Conservation (phyloP, 2,797 vertebrate genomes). For the Sebastes iracundus region DNA sequence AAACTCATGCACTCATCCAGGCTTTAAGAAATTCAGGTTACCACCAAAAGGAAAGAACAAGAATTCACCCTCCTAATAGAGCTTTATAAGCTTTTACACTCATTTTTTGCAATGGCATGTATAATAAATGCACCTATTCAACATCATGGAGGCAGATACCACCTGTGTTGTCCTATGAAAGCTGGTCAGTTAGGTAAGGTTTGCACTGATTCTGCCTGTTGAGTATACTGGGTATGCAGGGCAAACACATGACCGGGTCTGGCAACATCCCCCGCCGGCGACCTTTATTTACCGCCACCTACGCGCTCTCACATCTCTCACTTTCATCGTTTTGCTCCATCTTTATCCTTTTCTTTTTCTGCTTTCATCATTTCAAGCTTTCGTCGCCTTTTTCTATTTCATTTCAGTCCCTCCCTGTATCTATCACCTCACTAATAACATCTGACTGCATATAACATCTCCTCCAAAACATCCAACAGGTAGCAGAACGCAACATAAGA, state of each 20-base stretch:
- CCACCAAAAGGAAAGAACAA: background rate
- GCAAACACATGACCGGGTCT: conserved; percentile 23
- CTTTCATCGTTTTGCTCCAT: conserved; percentile 18
- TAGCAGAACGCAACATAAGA: background rate
- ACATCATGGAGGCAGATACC: background rate
- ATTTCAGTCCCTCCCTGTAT: rapidly evolving
- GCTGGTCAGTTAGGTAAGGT: no score
- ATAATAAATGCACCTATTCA: background rate
- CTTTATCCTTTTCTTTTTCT: background rate
- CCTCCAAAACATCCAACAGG: background rate
- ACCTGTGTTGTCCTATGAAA: no score
- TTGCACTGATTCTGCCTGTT: background rate
- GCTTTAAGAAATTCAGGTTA: conserved; percentile 37
- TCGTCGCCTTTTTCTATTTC: background rate
- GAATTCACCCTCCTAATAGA: background rate
- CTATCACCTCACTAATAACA: background rate
- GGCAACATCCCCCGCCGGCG: conserved; percentile 38
- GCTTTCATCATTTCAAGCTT: background rate
- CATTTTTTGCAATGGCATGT: background rate
- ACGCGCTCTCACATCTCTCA: conserved; percentile 29
- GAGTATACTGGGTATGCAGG: background rate
- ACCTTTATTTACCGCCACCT: conserved; percentile 55
- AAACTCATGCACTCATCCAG: background rate
- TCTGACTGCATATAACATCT: background rate
- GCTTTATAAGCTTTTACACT: background rate